A percentile compares a stretch with the other conserved stretches of the same genome.
Conservation (phyloP, 2,888 invertebrate species). For the Drymonia ruficornis region DNA sequence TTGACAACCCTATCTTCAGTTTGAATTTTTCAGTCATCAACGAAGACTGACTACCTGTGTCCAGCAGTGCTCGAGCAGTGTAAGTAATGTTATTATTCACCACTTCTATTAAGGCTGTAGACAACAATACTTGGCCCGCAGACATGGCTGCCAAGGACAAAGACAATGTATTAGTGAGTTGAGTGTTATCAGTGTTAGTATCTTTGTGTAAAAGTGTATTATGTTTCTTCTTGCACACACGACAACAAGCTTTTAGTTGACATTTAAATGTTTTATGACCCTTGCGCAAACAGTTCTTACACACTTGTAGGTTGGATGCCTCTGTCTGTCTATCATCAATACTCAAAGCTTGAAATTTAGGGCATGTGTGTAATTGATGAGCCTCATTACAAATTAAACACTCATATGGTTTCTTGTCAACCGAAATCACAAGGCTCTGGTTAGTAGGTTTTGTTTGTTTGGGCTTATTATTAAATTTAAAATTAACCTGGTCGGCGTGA, state of each 20-base stretch:
- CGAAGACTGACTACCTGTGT: conserved; percentile 10
- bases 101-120: not conserved
- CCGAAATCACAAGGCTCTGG: not conserved
- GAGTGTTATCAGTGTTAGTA: no score
- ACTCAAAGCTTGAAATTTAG: not conserved
- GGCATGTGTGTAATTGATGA: conserved; percentile 5
- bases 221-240: conserved; percentile 1
- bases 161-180: not conserved
- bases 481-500: no score
- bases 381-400: conserved; percentile 1
- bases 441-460: no score
- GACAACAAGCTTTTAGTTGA: not conserved
- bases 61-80: conserved; percentile 2
- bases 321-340: conserved; percentile 3
- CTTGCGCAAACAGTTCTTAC: conserved; percentile 5
- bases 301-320: not conserved
- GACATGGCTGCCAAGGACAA: not conserved
- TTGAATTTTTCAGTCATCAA: conserved; percentile 8
- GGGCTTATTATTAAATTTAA: no score
- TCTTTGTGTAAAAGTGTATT: not conserved
- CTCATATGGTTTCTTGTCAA: no score
- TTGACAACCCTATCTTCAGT: conserved; percentile 1
- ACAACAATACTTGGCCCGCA: conserved; percentile 1
- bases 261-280: conserved; percentile 1
- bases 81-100: not conserved